These are phyloP conservation scores for Cremastinae sp. DNA, from an alignment of 2,888 invertebrate genomes.

Conservation along the genomic window DNA sequence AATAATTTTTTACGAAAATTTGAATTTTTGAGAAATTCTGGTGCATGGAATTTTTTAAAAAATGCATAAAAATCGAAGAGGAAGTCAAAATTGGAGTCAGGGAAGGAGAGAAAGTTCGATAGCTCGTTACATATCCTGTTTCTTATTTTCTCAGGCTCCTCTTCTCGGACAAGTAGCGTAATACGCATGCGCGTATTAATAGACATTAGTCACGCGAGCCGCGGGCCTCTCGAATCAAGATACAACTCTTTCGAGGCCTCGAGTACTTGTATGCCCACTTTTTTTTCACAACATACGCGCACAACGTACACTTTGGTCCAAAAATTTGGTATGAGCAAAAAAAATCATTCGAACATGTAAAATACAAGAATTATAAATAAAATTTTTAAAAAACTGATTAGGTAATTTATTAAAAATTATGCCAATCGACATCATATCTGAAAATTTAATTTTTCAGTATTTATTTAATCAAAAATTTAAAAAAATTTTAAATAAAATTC, in stretches of 20 bases:
- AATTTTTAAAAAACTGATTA: no score
- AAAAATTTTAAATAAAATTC: no score
- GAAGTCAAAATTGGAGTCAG: not conserved
- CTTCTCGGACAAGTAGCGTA: constrained; percentile 1
- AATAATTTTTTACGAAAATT: no score
- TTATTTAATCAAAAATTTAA: no score
- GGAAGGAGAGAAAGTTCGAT: not conserved
- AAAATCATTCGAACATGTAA: no score
- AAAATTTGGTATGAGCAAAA: no score
- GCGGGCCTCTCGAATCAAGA: constrained; percentile 40
- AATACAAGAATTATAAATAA: no score
- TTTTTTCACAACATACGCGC: constrained; percentile 16
- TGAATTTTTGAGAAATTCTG: no score
- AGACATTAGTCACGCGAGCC: constrained; percentile 40
- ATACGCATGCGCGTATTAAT: constrained; percentile 38
- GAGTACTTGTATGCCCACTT: constrained; percentile 15
- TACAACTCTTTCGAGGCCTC: constrained; percentile 38
- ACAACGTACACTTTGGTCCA: no score
- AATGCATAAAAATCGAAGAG: not conserved
- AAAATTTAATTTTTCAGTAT: no score
- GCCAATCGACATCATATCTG: no score
- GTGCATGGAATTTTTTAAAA: not conserved
- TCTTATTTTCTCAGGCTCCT: constrained; percentile 10
- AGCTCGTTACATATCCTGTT: not conserved
- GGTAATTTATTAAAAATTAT: no score